phyloP scores from a whole-genome alignment of 2,888 invertebrate genomes.

The Heteropelma amictum region DNA sequence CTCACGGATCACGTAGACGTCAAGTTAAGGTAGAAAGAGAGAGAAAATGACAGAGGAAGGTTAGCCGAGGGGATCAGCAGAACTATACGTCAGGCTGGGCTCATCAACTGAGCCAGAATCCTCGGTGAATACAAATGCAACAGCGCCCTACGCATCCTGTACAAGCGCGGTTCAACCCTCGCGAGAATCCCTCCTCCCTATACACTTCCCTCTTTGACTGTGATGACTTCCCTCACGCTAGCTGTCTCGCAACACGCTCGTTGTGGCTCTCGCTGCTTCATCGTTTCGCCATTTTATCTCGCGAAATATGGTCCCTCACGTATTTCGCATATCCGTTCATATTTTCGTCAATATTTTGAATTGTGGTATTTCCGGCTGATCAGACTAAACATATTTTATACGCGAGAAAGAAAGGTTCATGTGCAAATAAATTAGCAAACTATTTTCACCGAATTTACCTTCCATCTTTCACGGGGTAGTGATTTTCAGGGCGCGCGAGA shows the following conservation, averaged over 20 bases:
- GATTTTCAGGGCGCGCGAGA: no score
- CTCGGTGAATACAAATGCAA: slow-evolving; percentile 70
- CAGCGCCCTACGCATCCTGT: slow-evolving; percentile 28
- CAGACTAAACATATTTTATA: no score
- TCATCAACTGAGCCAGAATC: slow-evolving; percentile 68
- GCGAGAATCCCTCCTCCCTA: slow-evolving; percentile 36
- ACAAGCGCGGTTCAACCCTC: slow-evolving; percentile 41
- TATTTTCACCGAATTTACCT: no score
- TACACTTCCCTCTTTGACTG: slow-evolving; percentile 38
- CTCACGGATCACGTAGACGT: slow-evolving; percentile 59
- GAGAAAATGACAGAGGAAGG: background rate
- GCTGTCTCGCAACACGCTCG: background rate
- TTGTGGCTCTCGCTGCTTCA: slow-evolving; percentile 1
- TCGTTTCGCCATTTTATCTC: slow-evolving; percentile 20
- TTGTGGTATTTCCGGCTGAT: no score
- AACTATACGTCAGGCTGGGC: slow-evolving; percentile 65
- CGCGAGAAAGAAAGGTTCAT: no score
- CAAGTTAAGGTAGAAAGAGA: slow-evolving; percentile 20
- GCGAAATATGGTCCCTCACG: slow-evolving; percentile 8
- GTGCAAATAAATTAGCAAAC: no score
- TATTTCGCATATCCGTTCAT: background rate
- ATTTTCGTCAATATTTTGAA: no score
- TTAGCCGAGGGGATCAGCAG: slow-evolving; percentile 45
- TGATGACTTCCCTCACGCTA: slow-evolving; percentile 37
- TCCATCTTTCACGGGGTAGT: no score